Evolutionary conservation across 2,888 invertebrate genomes (phyloP), one percentile per base, ranked within the genome.

Genomic region (Microplitis deprimator): DNA sequence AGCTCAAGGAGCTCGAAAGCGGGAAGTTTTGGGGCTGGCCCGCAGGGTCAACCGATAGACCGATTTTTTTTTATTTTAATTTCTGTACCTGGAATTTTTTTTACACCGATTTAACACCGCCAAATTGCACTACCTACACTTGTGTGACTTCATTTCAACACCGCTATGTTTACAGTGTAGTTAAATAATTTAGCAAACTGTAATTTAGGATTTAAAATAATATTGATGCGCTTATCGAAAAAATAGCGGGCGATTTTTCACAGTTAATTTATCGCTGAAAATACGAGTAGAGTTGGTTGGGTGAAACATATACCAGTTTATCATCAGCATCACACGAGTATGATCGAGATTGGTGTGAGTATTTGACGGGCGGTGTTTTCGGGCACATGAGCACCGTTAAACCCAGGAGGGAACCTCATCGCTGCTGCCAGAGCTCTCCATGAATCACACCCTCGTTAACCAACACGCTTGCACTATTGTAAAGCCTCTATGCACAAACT

Each of bases 401-500:
- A 84, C 78, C 81, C 80, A 68, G 78, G 81, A 84, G 85, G 83
- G 82, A 83, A 83, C 81, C 81, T 77, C 80, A 50, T 50, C 50
- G 50, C 50, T 50, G 85, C 85, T 83, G 84, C 84, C 83, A 83
- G 87, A 83, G 84, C 82, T 83, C 82, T 83, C 84, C 88, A 87
- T 88, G 88, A 88, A 88, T 88, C 88, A 88, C 88, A 87, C 85
- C 88, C 87, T 88, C 87, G 87, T 88, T 88, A 88, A 87, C 86
- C 85, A 83, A 80, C 76, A 85, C 82, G 83, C 85, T 81, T 84
- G 64, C 39, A 50, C 17, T 41, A 41, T 64, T 38, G 62, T 62
- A 62, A 62, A 62, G 6, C 61, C 65, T 65, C 76, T 20, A 62
- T 62, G n/a, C 62, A 62, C 62, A 62, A n/a, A 59, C 59, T 13